Evolutionary conservation across 2,888 invertebrate genomes (phyloP).

Genomic region (Parasteatoda lunata): DNA sequence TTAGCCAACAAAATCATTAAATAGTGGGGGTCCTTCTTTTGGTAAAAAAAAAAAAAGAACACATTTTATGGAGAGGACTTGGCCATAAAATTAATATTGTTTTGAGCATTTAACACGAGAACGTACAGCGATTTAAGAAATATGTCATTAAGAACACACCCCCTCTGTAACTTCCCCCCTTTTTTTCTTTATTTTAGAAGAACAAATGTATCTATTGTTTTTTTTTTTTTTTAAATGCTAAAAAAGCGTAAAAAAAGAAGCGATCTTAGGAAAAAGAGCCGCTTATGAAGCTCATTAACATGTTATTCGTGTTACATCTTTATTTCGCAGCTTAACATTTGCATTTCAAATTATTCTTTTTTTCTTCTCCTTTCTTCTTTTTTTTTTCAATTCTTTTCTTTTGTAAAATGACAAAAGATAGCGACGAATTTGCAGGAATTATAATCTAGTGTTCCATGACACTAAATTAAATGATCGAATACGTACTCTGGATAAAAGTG

Average conservation of each 20-base stretch:
- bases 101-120: conserved; percentile 63
- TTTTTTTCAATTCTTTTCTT: conserved; percentile 1
- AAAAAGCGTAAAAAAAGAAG: conserved; percentile 56
- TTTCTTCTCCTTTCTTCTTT: conserved; percentile 10
- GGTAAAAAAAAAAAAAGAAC: conserved; percentile 53
- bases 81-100: conserved; percentile 66
- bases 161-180: conserved; percentile 31
- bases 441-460: conserved; percentile 26
- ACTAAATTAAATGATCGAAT: conserved; percentile 56
- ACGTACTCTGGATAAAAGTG: conserved; percentile 28
- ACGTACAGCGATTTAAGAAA: conserved; percentile 60
- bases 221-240: conserved; percentile 55
- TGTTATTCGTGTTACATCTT: conserved; percentile 59
- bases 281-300: conserved; percentile 63
- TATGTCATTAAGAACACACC: conserved; percentile 62
- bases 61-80: conserved; percentile 60
- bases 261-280: conserved; percentile 23
- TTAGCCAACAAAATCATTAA: conserved; percentile 68
- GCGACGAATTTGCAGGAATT: conserved; percentile 23
- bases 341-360: conserved; percentile 51
- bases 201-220: conserved; percentile 63
- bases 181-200: conserved; percentile 21
- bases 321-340: conserved; percentile 57
- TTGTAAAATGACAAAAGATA: conserved; percentile 34
- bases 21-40: conserved; percentile 46